Base-by-base conservation (phyloP, 2,113 vertebrate species). In the Gallinago jamesoni region DNA sequence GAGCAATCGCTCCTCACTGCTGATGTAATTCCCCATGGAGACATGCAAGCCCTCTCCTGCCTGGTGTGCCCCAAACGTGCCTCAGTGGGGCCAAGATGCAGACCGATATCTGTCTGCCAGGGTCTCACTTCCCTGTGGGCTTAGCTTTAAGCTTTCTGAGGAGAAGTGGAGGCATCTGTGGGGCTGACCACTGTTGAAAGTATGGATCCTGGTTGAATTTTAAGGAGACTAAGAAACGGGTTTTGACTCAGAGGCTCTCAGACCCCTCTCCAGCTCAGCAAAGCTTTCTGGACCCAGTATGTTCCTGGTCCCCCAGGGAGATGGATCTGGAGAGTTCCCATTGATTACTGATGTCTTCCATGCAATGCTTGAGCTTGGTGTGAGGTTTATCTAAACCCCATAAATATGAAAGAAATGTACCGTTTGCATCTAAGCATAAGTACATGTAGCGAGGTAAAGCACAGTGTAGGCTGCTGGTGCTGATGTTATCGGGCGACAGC, bases 1-100 rank as follows among this genome's bases (percentile, higher is more conserved):
- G 48, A 84, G 48, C 2, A 1, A 20, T 25, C 0, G 2, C 24
- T 41, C n/a, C 60, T 79, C 33, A 6, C 52, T 45, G 52, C 28
- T 68, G 75, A 22, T 0, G 1, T 18, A 27, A 22, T 17, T 63
- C 47, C 35, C 27, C 27, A 8, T 12, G 45, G 52, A 55, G n/a
- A 35, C n/a, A 7, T 35, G 12, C 11, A 24, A 55, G 59, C 37
- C 16, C 25, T 55, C 53, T 68, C 30, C 16, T 3, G 21, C n/a
- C 31, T 30, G 60, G 8, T 0, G 1, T 53, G 43, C 33, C 37
- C 33, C 1, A 1, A 30, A 39, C 1, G 0, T 25, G 35, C 48
- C 55, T 56, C 35, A 50, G 53, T 3, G 7, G 53, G 45, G 25
- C 28, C 1, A 0, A 83, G 50, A 28, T 24, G 13, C 43, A 47